Evolutionary conservation across 2,113 vertebrate species (phyloP).

Genomic region (Reinhardtius hippoglossoides): DNA sequence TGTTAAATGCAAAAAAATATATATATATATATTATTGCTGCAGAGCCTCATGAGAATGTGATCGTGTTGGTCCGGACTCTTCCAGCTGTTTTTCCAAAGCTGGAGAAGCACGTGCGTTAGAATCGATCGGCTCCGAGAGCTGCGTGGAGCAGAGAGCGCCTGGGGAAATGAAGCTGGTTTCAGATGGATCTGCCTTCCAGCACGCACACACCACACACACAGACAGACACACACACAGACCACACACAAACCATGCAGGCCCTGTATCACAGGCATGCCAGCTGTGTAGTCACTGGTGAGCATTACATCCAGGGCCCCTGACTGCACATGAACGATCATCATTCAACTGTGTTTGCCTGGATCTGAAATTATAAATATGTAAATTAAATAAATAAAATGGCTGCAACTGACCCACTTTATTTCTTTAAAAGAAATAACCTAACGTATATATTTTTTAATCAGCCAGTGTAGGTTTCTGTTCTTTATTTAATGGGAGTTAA

Average conservation of each 20-base stretch:
- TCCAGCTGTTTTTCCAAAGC: not conserved
- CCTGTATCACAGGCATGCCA: conserved; percentile 5
- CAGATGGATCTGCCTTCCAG: conserved; percentile 14
- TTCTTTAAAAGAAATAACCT: not conserved
- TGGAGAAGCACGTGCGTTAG: conserved; percentile 38
- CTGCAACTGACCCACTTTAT: not conserved
- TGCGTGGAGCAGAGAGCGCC: conserved; percentile 49
- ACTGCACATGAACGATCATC: not conserved
- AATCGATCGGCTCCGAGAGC: conserved; percentile 56
- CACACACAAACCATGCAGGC: not conserved
- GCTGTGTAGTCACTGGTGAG: conserved; percentile 9
- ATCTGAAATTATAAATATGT: conserved; percentile 1
- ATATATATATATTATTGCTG: no score
- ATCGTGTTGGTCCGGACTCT: no score
- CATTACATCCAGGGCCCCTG: not conserved
- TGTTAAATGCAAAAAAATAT: no score
- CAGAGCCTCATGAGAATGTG: no score
- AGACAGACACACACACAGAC: not conserved
- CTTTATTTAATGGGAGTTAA: not conserved
- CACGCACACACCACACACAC: not conserved
- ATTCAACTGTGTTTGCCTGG: conserved; percentile 2
- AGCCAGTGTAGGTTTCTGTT: not conserved
- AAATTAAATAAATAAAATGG: not conserved
- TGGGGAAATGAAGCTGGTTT: conserved; percentile 53
- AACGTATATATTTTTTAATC: not conserved